Percentiles rank a stretch among this genome's conserved stretches.
Evolutionary conservation across 2,797 vertebrate species (phyloP).

Genomic region (Phoxinus dragarum): DNA sequence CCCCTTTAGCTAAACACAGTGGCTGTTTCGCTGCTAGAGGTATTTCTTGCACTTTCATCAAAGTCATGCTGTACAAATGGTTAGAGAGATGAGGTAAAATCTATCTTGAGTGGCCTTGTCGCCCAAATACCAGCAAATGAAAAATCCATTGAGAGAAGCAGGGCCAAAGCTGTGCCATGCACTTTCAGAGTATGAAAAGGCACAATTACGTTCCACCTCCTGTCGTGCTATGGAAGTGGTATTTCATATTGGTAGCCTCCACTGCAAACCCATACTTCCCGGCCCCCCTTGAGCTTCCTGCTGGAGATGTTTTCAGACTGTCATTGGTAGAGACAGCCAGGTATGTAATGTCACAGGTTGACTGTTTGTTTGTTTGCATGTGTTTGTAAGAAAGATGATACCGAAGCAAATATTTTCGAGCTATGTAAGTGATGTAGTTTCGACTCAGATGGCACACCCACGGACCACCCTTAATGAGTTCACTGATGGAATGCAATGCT

Average conservation of each 20-base stretch:
- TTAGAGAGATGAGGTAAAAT: constrained; percentile 56
- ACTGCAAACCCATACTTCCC: constrained; percentile 61
- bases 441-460: neutral
- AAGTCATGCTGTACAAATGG: constrained; percentile 59
- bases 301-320: constrained; percentile 58
- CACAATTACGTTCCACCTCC: constrained; percentile 74
- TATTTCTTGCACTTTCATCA: constrained; percentile 64
- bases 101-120: constrained; percentile 67
- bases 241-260: constrained; percentile 73
- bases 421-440: neutral
- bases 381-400: neutral
- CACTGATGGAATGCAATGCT: neutral
- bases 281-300: constrained; percentile 69
- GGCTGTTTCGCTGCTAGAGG: constrained; percentile 56
- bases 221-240: constrained; percentile 68
- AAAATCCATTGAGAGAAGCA: constrained; percentile 75
- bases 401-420: neutral
- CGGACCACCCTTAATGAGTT: neutral
- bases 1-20: constrained; percentile 54
- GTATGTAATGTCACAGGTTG: constrained; percentile 3
- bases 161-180: constrained; percentile 72
- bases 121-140: constrained; percentile 77
- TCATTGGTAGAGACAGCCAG: constrained; percentile 32
- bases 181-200: constrained; percentile 76
- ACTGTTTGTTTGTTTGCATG: constrained; percentile 17